Base-by-base conservation (phyloP, 2,888 invertebrate genomes). In the Siphonodentalium dalli region DNA sequence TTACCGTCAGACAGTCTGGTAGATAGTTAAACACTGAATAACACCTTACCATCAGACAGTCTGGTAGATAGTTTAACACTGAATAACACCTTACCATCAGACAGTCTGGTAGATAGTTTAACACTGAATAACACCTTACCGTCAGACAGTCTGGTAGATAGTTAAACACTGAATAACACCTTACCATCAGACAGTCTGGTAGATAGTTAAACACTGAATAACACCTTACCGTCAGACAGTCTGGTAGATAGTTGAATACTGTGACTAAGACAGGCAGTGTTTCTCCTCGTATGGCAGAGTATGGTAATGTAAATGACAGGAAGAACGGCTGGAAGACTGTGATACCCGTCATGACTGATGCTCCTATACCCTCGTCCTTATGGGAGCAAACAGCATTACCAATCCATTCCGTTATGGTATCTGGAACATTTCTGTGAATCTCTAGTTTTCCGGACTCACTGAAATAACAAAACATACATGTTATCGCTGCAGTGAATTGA, bases 241-340 rank as follows among this genome's bases (percentile, higher is more conserved):
- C 86, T 47, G 87, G 86, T 66, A 89, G 82, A 72, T 90, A 90
- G 80, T 90, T 91, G 82, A 88, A 90, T 37, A 90, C 83, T 0
- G 88, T 85, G 18, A 89, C 87, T 58, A 87, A 85, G 42, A 90
- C 79, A 41, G 87, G 85, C 24, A 88, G 80, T 15, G 84, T 79
- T 80, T 90, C 90, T 0, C 87, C 87, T 2, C 88, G 84, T 51
- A 88, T 87, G 0, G 90, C 84, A 0, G 87, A 86, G 55, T 87
- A 87, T 0, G 90, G 89, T 18, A 87, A 81, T 51, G 87, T 86
- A 28, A 89, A 86, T 64, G 90, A 88, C 23, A 90, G 84, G 81
- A 90, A 91, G 80, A 90, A 89, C 6, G 89, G 88, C 52, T 90
- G 88, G 78, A 90, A 90, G 21, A 85, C 85, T 1, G 81, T 84